Conservation (phyloP, 1,140 invertebrate species). For the Apolygus lucorum region DNA sequence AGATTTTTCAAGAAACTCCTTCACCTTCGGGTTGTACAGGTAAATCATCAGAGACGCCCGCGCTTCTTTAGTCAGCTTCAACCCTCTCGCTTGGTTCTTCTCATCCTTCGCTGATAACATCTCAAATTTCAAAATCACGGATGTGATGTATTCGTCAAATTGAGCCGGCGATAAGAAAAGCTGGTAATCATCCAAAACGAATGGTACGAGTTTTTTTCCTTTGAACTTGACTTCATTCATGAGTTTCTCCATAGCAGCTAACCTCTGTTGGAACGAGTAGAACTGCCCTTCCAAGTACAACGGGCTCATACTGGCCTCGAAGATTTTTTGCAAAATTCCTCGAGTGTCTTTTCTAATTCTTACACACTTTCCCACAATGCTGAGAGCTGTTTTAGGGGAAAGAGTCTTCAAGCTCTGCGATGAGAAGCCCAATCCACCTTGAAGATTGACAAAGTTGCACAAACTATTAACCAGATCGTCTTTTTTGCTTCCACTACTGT, state of each 20-base stretch:
- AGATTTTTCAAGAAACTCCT: not conserved
- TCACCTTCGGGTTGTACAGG: not conserved
- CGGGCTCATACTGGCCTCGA: slow-evolving; percentile 1
- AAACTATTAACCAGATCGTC: not conserved
- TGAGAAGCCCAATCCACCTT: not conserved
- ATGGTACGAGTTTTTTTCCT: not conserved
- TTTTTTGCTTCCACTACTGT: not conserved
- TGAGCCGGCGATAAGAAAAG: not conserved
- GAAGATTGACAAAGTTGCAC: not conserved
- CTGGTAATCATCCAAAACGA: not conserved
- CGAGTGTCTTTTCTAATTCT: not conserved
- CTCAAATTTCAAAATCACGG: not conserved
- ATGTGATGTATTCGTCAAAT: slow-evolving; percentile 2
- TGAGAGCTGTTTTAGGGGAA: not conserved
- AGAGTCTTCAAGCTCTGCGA: not conserved
- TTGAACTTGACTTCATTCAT: not conserved
- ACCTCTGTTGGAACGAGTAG: not conserved
- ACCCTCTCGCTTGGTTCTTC: not conserved
- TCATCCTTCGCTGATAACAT: not conserved
- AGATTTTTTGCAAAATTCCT: not conserved
- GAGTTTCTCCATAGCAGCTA: not conserved
- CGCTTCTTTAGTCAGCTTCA: not conserved
- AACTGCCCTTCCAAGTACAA: not conserved
- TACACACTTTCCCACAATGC: not conserved
- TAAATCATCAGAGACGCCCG: not conserved